Conservation (phyloP, 2,888 invertebrate species). For the Idaea straminata region DNA sequence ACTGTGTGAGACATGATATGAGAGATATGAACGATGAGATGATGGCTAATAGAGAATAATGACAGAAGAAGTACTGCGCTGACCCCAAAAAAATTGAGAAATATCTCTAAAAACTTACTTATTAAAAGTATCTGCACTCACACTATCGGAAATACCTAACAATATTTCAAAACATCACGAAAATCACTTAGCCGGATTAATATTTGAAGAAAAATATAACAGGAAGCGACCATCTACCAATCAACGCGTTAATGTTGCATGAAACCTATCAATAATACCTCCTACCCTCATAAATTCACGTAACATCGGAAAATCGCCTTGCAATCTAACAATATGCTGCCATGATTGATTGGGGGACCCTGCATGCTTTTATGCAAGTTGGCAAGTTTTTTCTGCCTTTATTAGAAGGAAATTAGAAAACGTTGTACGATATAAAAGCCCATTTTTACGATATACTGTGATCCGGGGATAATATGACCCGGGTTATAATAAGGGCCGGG, state of each 20-base stretch:
- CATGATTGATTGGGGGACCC: conserved; percentile 52
- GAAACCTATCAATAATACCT: conserved; percentile 56
- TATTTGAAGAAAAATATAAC: conserved; percentile 23
- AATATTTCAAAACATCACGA: background rate
- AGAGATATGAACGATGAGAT: no score
- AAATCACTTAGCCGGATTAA: conserved; percentile 14
- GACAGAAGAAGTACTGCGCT: no score
- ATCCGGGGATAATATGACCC: conserved; percentile 3
- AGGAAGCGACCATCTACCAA: conserved; percentile 35
- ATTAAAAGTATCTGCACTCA: no score
- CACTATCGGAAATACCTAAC: background rate
- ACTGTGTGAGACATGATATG: no score
- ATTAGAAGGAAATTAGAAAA: conserved; percentile 27
- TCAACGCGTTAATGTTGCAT: conserved; percentile 59
- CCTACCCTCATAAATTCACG: conserved; percentile 54
- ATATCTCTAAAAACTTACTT: no score
- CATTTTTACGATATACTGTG: conserved; percentile 9
- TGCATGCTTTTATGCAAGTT: conserved; percentile 36
- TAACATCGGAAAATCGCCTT: conserved; percentile 48
- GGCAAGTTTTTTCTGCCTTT: conserved; percentile 29
- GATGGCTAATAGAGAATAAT: no score
- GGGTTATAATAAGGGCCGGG: conserved; percentile 3
- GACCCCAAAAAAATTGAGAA: no score
- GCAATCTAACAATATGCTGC: conserved; percentile 58
- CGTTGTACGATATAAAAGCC: conserved; percentile 14